These are phyloP conservation scores for Quadroppia sp. DNA, from an alignment of 2,888 invertebrate species.

Conservation along the genomic window DNA sequence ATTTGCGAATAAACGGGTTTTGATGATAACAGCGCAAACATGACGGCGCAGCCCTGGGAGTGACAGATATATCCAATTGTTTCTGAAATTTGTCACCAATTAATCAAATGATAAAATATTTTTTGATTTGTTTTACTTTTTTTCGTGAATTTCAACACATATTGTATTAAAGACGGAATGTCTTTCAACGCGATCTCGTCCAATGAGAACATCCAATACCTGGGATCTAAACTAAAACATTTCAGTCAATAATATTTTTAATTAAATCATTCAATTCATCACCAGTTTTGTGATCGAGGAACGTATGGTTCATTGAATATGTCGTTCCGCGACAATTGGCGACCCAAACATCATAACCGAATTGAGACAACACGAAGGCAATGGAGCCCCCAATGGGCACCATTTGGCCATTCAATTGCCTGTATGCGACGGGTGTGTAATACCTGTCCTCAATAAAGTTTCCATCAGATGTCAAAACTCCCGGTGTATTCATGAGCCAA, in stretches of 20 bases:
- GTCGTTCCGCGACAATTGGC: background rate
- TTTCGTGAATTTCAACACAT: background rate
- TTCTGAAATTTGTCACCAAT: background rate
- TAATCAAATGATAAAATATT: background rate
- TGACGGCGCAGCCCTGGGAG: constrained; percentile 4
- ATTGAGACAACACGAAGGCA: constrained; percentile 6
- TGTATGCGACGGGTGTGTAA: background rate
- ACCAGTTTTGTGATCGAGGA: background rate
- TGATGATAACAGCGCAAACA: background rate
- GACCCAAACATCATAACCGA: constrained; percentile 11
- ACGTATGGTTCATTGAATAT: background rate
- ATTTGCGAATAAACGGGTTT: background rate
- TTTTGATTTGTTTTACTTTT: constrained; percentile 6
- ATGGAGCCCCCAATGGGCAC: background rate
- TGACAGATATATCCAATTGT: background rate
- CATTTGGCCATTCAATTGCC: constrained; percentile 7
- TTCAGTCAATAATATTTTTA: background rate
- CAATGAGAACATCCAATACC: constrained; percentile 9
- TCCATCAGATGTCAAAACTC: background rate
- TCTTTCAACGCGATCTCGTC: background rate
- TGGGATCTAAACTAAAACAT: background rate
- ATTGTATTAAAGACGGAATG: constrained; percentile 14
- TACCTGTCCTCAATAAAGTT: constrained; percentile 10
- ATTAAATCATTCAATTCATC: background rate
- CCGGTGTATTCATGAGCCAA: constrained; percentile 4